Percentiles rank a stretch among this genome's conserved stretches.
Evolutionary conservation across 2,888 invertebrate genomes (phyloP).

Genomic region (Torymus tubicola): DNA sequence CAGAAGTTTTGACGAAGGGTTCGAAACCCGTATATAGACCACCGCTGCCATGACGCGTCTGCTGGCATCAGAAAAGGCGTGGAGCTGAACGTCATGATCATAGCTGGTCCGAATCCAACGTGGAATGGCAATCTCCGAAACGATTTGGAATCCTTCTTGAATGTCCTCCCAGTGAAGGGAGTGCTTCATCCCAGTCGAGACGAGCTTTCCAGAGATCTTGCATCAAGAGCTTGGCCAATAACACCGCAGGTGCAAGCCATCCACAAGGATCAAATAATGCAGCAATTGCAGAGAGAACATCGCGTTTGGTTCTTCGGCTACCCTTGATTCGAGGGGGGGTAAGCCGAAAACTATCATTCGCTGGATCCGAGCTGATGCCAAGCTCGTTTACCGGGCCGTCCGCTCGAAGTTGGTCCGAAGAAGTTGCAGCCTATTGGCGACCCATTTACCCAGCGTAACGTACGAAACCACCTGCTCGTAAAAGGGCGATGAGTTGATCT

Average conservation of each 20-base stretch:
- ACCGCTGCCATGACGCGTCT: not conserved
- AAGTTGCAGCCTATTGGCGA: not conserved
- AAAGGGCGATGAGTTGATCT: no score
- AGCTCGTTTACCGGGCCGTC: no score
- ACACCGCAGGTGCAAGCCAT: not conserved
- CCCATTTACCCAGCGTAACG: not conserved
- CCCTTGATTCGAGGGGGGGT: not conserved
- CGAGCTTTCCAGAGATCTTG: no score
- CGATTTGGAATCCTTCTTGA: no score
- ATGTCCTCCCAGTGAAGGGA: not conserved
- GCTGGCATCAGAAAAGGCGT: not conserved
- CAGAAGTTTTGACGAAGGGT: not conserved
- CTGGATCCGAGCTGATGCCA: constrained; percentile 4
- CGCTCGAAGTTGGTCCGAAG: not conserved
- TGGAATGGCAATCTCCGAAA: no score
- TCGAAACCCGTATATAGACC: not conserved
- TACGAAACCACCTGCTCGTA: no score
- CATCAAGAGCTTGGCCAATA: no score
- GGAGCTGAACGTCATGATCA: not conserved
- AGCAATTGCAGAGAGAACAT: not conserved
- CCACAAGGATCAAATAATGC: not conserved
- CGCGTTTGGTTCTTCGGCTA: not conserved
- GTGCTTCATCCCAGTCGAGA: no score
- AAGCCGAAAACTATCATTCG: no score
- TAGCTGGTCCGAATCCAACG: not conserved